Evolutionary conservation across 2,113 vertebrate species (phyloP), one percentile per base, ranked within the genome.

Genomic region (Cyphomyrus discorhynchus): DNA sequence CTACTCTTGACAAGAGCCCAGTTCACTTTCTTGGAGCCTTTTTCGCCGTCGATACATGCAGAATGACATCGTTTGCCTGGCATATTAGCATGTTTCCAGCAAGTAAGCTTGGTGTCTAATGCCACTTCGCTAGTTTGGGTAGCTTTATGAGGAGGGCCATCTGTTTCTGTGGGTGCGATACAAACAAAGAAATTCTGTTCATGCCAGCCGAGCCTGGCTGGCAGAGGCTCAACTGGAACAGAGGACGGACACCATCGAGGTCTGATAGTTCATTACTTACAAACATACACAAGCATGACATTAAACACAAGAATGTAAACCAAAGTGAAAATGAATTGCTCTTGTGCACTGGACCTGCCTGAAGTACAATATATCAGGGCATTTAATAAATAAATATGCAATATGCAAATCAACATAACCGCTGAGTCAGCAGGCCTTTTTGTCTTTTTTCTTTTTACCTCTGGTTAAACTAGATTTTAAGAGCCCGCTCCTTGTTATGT

Each of bases 151-250:
- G 19, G 24, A 50, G 35, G 46, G 83, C 89, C 89, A 86, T 90
- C 89, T 86, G 89, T 84, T 39, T 31, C 42, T 19, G 21, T 86
- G 88, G 82, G 46, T 82, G 46, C 27, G n/a, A 83, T 47, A 53
- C 31, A 85, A 86, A 89, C 89, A 90, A 86, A 86, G 83, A 42
- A 49, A 17, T 49, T 50, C 42, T 24, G 42, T 47, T 46, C 39
- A 8, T 86, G 85, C 50, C 86, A 42, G 53, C n/a, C 5, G 8
- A 35, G 52, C 19, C 86, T 21, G 13, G 8, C 45, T 88, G 53
- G 31, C 86, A 56, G 24, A 24, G 31, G 13, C 86, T 88, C 86
- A 58, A n/a, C 53, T 42, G 53, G 86, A 58, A 42, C 31, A 58
- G 86, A 56, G 53, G 52, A 62, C 19, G 21, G 35, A 5, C 52